Base-by-base conservation (phyloP, 2,888 invertebrate species). In the Drosophila maculinotata region DNA sequence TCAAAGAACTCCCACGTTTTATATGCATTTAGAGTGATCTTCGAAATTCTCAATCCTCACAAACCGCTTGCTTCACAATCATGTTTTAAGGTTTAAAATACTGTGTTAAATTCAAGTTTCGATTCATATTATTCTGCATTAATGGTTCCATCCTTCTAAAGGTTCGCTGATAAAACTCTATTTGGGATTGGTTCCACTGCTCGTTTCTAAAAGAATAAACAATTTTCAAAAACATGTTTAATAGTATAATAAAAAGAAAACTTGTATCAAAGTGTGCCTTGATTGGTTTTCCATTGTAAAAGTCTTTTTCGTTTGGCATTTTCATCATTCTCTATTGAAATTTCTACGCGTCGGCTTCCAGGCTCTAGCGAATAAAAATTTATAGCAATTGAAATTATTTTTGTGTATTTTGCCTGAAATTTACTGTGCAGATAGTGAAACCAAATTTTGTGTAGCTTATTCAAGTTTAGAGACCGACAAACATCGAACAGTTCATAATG, bases 311-410 rank as follows among this genome's bases (percentile, higher is more conserved):
- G 20, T 12, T 26, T 15, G 2, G 3, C 3, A 30, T n/a, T 44
- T 33, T 42, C 2, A 5, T 58, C 76, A 81, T 58, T 72, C 70
- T 80, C 81, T 78, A 76, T 76, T 80, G 70, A 69, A 66, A 68
- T 59, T 83, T 81, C 67, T 60, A 64, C 65, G 73, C 60, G 81
- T 66, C 68, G 67, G 68, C 59, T 67, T 69, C 63, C 51, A 62
- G 84, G 78, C 65, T 62, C 57, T 38, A 49, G 60, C 59, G 44
- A 36, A 25, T 65, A 62, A 33, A 83, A 81, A 72, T 83, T 80
- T 38, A 44, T 35, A 35, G 41, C 42, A 35, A 56, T 20, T 45
- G 31, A 71, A 76, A 69, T 52, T 67, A 47, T 62, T 59, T 41
- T 59, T 31, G 52, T 30, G 48, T 63, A 28, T 38, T 30, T 31